A percentile compares a stretch with the other conserved stretches of the same genome.
These are phyloP conservation scores for Pogoniulus pusillus DNA, from an alignment of 2,797 vertebrate species.

Conservation along the genomic window DNA sequence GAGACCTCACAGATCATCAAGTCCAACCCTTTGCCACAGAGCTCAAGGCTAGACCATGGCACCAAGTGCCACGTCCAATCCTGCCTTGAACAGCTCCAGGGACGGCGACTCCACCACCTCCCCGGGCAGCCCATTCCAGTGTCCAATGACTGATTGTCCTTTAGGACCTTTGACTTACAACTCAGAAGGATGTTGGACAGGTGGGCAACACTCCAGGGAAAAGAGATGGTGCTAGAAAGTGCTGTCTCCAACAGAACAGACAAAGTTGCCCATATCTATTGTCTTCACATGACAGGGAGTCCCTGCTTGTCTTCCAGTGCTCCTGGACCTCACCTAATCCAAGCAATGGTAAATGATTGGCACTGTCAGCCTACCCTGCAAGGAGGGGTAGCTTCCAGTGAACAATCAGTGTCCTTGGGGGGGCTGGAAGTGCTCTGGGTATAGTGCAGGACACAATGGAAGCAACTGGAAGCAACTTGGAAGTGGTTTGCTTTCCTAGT, in stretches of 20 bases:
- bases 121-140: too few species aligned
- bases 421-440: background rate
- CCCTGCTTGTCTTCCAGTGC: background rate
- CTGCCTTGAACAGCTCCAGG: too few species aligned
- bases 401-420: background rate
- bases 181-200: background rate
- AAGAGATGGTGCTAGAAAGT: background rate
- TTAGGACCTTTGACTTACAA: background rate
- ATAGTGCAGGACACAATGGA: background rate
- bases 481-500: background rate
- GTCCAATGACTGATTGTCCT: too few species aligned
- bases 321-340: background rate
- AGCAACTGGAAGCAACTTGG: background rate
- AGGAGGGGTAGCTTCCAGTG: background rate
- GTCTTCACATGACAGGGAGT: background rate
- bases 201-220: background rate
- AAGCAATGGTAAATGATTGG: background rate
- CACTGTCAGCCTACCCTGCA: background rate
- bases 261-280: background rate
- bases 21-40: too few species aligned
- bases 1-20: too few species aligned
- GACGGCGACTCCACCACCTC: too few species aligned
- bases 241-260: background rate
- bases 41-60: too few species aligned
- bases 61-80: too few species aligned